Evolutionary conservation across 2,113 vertebrate species (phyloP), one percentile per base, ranked within the genome.

Genomic region (Ciconia stormi): DNA sequence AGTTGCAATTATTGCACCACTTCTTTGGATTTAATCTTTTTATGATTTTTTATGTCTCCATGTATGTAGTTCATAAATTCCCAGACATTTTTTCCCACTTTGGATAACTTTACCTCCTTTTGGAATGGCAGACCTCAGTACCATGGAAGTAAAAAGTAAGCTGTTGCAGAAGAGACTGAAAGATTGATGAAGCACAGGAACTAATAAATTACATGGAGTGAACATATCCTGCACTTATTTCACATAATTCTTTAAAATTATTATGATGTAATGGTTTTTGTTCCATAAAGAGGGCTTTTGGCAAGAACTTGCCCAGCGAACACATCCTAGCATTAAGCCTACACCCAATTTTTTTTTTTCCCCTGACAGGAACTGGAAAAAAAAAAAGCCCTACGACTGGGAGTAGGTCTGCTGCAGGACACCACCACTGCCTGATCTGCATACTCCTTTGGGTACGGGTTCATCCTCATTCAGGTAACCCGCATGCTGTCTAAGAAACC

Each of bases 171-270:
- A 96, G 76, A 82, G 85, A 94, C 91, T 85, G 86, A 96, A 93
- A 95, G 87, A 91, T 44, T 94, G 82, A 95, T 97, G 89, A 83
- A 82, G 47, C 78, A 82, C 70, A 94, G 93, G 95, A 97, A 96
- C 73, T 81, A 94, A 95, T 95, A 95, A 95, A 95, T 94, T 83
- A 82, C 21, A 50, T 21, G 15, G 70, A 87, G 42, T 52, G 29
- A 92, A 27, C 23, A 62, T 58, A 91, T 79, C 56, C 61, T 89
- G 46, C 83, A 93, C 88, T 94, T 92, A 86, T n/a, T 96, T 96
- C 65, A 86, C 44, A 79, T 90, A 89, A 67, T 90, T 97, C 79
- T 95, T 92, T 90, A 58, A 82, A 96, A 95, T 90, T 97, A 88
- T 90, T 91, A 73, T 92, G 70, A 85, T 62, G 88, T 74, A 96